Base-by-base conservation (phyloP, 2,797 vertebrate genomes). In the Siniperca scherzeri region DNA sequence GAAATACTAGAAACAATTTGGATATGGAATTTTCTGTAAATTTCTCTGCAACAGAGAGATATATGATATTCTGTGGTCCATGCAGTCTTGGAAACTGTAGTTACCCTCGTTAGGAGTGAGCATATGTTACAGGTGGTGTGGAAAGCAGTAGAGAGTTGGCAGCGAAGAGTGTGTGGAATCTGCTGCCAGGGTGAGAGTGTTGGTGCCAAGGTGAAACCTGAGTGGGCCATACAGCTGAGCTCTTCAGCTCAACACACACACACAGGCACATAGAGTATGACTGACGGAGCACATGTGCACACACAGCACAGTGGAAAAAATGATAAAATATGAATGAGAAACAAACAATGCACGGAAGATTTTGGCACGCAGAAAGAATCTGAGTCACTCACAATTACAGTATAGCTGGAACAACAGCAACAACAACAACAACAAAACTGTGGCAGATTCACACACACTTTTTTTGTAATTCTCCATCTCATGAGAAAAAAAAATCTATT, bases 81-180 rank as follows among this genome's bases (percentile, higher is more conserved):
- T 77, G 56, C 61, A 74, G 87, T 73, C 87, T 84, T 89, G 91
- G 88, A 93, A 92, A 91, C 75, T 88, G 81, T 74, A 88, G 89
- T 87, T 88, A 78, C 60, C 81, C 88, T 88, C 27, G 90, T 92
- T 89, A 91, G 89, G 91, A 87, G 73, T 78, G 85, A 92, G 90
- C 92, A 92, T 93, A 93, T 93, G 93, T 93, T 94, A 95, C 94
- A 95, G 94, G 94, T 95, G 90, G 94, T 93, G 92, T 92, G 93
- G 92, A 95, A 93, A 89, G 91, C 91, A 91, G 90, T 70, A 80
- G 83, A 90, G 86, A 85, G 72, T 88, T 93, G 92, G 92, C 92
- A 92, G 82, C 42, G 59, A 53, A 68, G 78, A 86, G 75, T 64
- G 78, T 81, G 84, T 77, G 85, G 88, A 91, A 86, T 87, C 88